A percentile compares a stretch with the other conserved stretches of the same genome.
Conservation (phyloP, 2,888 invertebrate species). For the Acrobasis repandana region DNA sequence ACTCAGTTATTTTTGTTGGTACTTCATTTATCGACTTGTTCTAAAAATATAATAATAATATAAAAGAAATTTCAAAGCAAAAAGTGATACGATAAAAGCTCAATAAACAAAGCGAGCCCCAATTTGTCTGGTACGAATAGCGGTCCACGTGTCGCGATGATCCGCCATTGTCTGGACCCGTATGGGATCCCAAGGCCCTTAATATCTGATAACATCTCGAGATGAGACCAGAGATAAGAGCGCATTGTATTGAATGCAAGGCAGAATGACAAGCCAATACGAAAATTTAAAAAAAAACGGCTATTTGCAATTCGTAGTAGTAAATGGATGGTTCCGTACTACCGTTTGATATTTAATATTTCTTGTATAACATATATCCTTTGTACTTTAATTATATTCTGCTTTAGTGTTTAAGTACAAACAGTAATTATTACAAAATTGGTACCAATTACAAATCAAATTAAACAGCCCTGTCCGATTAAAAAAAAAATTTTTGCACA, state of each 20-base stretch:
- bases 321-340: too few species aligned
- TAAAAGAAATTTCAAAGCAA: conserved; percentile 41
- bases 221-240: conserved; percentile 62
- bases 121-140: conserved; percentile 61
- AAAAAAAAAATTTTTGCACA: too few species aligned
- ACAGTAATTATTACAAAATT: too few species aligned
- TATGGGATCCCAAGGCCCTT: conserved; percentile 56
- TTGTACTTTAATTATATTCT: too few species aligned
- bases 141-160: conserved; percentile 63
- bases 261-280: conserved; percentile 49
- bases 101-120: conserved; percentile 41
- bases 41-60: neutral
- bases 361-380: too few species aligned
- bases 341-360: too few species aligned
- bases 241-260: conserved; percentile 51
- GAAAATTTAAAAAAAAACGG: conserved; percentile 34
- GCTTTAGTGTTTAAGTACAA: too few species aligned
- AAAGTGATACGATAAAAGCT: conserved; percentile 25
- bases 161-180: conserved; percentile 60
- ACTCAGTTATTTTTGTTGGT: too few species aligned
- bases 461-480: too few species aligned
- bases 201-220: conserved; percentile 64
- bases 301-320: too few species aligned
- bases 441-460: too few species aligned
- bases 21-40: too few species aligned